Percentiles rank a stretch among this genome's conserved stretches.
phyloP scores from a whole-genome alignment of 2,888 invertebrate genomes.

The Endotricha flammealis region DNA sequence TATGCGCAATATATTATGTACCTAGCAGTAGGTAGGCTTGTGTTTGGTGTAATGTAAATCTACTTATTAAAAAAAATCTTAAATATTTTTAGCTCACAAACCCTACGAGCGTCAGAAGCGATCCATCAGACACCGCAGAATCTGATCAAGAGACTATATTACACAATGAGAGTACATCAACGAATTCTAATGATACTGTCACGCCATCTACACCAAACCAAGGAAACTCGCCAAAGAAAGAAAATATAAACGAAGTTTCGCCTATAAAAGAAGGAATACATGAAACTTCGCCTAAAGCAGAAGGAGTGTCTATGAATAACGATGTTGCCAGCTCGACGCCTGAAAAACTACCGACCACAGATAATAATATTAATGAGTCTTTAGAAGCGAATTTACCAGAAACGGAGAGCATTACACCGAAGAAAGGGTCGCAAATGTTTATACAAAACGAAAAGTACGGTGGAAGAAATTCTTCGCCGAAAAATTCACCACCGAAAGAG shows the following conservation, averaged over 20 bases:
- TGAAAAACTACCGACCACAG: conserved; percentile 18
- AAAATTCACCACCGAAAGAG: conserved; percentile 34
- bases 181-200: background rate
- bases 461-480: conserved; percentile 15
- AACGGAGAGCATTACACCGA: conserved; percentile 20
- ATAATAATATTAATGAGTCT: conserved; percentile 4
- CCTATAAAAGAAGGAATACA: conserved; percentile 13
- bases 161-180: conserved; percentile 20
- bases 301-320: conserved; percentile 15
- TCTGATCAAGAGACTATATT: conserved; percentile 42
- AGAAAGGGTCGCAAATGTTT: conserved; percentile 31
- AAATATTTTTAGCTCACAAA: conserved; percentile 63
- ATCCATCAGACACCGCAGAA: conserved; percentile 41
- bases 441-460: conserved; percentile 33
- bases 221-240: conserved; percentile 5
- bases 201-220: conserved; percentile 1
- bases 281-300: background rate
- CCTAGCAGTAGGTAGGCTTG: too few relatives aligned
- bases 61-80: too few relatives aligned
- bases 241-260: conserved; percentile 16
- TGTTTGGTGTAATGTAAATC: too few relatives aligned
- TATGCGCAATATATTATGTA: too few relatives aligned
- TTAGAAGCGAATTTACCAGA: conserved; percentile 6
- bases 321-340: conserved; percentile 28
- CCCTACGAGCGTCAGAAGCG: conserved; percentile 47